phyloP scores from a whole-genome alignment of 2,888 invertebrate genomes.

The Xanthorhoe spadicearia region DNA sequence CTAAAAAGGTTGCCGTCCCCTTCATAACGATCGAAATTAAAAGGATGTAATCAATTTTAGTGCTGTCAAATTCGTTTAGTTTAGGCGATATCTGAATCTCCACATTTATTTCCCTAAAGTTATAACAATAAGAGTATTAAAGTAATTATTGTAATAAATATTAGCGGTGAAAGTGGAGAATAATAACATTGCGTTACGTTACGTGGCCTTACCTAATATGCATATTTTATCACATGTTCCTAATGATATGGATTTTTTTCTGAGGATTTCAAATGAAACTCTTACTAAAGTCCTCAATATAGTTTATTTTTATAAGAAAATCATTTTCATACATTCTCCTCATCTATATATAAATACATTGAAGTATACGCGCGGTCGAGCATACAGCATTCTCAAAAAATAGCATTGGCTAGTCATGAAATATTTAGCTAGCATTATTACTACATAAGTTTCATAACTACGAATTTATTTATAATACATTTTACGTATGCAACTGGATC shows the following conservation, averaged over 20 bases:
- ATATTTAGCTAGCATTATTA: conserved; percentile 78
- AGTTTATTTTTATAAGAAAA: conserved; percentile 84
- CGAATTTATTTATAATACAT: conserved; percentile 68
- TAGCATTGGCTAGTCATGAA: conserved; percentile 83
- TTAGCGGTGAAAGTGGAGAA: background rate
- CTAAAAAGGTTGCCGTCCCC: too few relatives aligned
- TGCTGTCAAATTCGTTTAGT: too few relatives aligned
- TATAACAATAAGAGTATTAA: background rate
- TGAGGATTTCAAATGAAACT: conserved; percentile 48
- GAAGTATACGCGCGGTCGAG: conserved; percentile 70
- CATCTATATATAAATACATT: conserved; percentile 80
- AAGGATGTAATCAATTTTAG: too few relatives aligned
- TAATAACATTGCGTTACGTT: background rate
- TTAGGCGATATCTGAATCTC: too few relatives aligned
- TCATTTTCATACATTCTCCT: conserved; percentile 79
- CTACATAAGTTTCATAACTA: conserved; percentile 75
- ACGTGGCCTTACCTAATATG: background rate
- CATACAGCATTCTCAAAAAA: conserved; percentile 80
- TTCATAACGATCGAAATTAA: too few relatives aligned
- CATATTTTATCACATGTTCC: background rate
- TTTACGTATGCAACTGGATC: conserved; percentile 69
- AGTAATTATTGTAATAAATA: background rate
- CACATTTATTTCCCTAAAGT: too few relatives aligned
- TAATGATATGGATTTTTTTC: background rate
- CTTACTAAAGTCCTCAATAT: conserved; percentile 68